A percentile compares a stretch with the other conserved stretches of the same genome.
phyloP scores from a whole-genome alignment of 2,888 invertebrate genomes.

The Heliconius aoede region DNA sequence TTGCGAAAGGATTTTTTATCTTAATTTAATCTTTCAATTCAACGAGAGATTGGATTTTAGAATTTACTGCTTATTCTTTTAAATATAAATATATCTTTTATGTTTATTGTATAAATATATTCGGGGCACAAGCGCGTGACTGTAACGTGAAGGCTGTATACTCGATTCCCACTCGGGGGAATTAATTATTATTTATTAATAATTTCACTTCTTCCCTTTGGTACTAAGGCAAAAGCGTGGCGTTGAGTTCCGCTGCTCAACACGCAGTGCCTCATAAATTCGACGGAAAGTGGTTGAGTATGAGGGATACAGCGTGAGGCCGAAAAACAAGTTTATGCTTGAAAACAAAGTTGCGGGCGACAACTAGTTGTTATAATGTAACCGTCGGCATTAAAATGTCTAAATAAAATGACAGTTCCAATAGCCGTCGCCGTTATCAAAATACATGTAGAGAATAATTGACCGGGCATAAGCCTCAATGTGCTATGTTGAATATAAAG shows the following conservation, averaged over 20 bases:
- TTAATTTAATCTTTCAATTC: conserved; percentile 19
- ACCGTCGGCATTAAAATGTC: too few species aligned
- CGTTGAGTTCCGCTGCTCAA: too few species aligned
- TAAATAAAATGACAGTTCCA: too few species aligned
- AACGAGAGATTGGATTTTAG: conserved; percentile 6
- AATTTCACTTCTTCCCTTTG: not conserved
- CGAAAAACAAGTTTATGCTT: too few species aligned
- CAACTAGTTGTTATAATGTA: too few species aligned
- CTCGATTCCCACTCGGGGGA: not conserved
- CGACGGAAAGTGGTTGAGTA: not conserved
- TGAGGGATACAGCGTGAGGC: not conserved
- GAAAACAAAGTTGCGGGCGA: too few species aligned
- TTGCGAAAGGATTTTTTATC: conserved; percentile 13
- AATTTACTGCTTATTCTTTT: conserved; percentile 16
- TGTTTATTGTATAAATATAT: not conserved
- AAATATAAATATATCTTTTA: not conserved
- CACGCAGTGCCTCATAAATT: too few species aligned
- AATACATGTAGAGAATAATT: not conserved
- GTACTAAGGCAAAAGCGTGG: not conserved
- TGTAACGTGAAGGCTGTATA: not conserved
- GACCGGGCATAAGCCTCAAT: not conserved
- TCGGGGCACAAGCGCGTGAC: not conserved
- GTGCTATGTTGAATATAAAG: not conserved
- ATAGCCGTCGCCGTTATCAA: not conserved
- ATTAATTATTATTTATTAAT: not conserved